Percentiles rank a stretch among this genome's conserved stretches.
These are phyloP conservation scores for Monopterus albus DNA, from an alignment of 2,113 vertebrate genomes.

Conservation along the genomic window DNA sequence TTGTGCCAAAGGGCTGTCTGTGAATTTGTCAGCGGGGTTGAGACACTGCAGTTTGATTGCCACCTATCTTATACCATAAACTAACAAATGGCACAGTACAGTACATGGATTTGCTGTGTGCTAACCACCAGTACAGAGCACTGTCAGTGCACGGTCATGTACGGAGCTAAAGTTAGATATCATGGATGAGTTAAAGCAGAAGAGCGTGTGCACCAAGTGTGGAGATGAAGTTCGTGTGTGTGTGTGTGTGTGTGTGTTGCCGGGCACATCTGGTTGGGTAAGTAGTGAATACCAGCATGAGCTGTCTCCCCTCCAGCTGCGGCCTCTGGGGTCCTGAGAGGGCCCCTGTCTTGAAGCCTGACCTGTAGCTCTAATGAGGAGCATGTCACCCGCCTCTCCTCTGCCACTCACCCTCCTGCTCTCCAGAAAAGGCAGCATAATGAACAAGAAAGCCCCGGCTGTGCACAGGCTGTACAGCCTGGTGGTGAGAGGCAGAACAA, in stretches of 20 bases:
- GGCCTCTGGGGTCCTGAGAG: neutral
- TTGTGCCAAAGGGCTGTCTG: no score
- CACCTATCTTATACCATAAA: no score
- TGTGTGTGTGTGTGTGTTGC: neutral
- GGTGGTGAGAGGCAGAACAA: neutral
- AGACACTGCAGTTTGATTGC: no score
- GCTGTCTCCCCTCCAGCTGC: conserved; percentile 31
- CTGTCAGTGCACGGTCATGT: no score
- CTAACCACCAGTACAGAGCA: no score
- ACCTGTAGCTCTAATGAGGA: conserved; percentile 31
- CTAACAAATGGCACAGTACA: no score
- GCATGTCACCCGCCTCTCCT: neutral
- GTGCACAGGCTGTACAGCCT: neutral
- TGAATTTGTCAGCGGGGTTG: no score
- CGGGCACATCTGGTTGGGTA: conserved; percentile 16
- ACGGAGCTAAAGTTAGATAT: no score
- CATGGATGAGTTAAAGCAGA: no score
- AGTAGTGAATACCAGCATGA: conserved; percentile 40
- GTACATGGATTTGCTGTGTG: no score
- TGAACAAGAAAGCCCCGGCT: neutral
- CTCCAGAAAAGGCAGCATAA: neutral
- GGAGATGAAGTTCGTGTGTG: conserved; percentile 9
- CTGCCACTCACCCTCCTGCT: neutral
- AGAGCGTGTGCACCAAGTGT: neutral
- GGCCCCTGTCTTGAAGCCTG: neutral